Conservation (phyloP, 1,140 invertebrate species). For the Palaemon carinicauda region DNA sequence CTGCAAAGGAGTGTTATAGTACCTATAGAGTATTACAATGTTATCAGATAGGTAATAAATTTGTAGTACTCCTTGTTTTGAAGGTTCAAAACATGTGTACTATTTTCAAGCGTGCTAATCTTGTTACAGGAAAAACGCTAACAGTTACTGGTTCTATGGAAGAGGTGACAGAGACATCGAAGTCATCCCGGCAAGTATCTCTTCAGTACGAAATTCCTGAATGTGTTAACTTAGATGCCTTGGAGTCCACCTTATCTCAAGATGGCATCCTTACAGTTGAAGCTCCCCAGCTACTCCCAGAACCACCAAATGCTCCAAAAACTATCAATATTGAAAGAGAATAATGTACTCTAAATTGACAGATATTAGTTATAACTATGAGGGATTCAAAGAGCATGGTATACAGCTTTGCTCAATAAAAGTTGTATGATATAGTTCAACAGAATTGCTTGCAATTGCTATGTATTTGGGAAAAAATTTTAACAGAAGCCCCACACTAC, state of each 20-base stretch:
- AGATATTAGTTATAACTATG: no score
- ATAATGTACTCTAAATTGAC: background rate
- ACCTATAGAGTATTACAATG: no score
- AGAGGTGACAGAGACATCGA: background rate
- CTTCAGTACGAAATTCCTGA: slow-evolving; percentile 12
- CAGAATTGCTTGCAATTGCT: no score
- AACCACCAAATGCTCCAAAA: background rate
- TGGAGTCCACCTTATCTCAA: slow-evolving; percentile 9
- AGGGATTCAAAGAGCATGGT: slow-evolving; percentile 11
- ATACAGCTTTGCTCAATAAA: no score
- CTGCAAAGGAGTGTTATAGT: no score
- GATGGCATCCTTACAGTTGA: slow-evolving; percentile 4
- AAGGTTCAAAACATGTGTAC: no score
- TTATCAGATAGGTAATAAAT: no score
- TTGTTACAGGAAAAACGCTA: background rate
- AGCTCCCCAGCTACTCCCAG: background rate
- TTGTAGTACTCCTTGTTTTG: no score
- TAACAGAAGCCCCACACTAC: no score
- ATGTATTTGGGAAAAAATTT: no score
- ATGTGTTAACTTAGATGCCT: background rate
- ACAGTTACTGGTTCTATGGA: background rate
- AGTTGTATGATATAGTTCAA: no score
- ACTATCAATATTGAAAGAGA: slow-evolving; percentile 21
- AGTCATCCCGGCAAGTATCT: background rate
- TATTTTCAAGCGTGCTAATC: no score